These are phyloP conservation scores for Euplagia quadripunctaria DNA, from an alignment of 2,888 invertebrate species.

Conservation along the genomic window DNA sequence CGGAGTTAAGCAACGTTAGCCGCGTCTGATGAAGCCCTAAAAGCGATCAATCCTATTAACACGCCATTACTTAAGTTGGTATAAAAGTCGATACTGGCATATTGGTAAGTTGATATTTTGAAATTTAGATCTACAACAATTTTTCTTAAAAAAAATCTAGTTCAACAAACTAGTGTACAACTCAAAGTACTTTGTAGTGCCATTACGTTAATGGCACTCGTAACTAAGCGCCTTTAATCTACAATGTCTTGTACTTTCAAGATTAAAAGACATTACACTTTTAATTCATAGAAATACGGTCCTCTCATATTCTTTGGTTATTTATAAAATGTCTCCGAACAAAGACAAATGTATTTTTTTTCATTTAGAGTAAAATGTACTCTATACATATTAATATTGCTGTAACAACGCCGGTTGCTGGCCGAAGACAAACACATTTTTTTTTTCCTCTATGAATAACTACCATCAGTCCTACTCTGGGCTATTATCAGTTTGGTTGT, in stretches of 20 bases:
- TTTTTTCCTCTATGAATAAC: no score
- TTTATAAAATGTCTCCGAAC: no score
- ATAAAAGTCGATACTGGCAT: conserved; percentile 10
- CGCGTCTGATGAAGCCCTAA: conserved; percentile 81
- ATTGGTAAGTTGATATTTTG: conserved; percentile 19
- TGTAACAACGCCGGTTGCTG: no score
- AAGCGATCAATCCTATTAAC: conserved; percentile 79
- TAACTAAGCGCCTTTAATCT: background rate
- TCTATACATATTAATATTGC: no score
- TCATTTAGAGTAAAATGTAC: no score
- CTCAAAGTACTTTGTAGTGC: background rate
- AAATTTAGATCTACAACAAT: background rate
- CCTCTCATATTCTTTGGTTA: no score
- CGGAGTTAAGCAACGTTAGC: conserved; percentile 78
- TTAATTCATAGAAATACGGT: no score
- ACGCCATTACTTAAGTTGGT: conserved; percentile 62
- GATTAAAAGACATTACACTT: no score
- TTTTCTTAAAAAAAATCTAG: background rate
- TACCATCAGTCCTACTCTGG: no score
- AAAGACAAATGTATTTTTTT: no score
- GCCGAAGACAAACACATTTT: no score
- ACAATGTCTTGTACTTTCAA: background rate
- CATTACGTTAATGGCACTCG: background rate
- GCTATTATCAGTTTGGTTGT: no score
- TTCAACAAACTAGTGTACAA: background rate